phyloP scores from a whole-genome alignment of 2,888 invertebrate species.

The Stegana nigrithorax region DNA sequence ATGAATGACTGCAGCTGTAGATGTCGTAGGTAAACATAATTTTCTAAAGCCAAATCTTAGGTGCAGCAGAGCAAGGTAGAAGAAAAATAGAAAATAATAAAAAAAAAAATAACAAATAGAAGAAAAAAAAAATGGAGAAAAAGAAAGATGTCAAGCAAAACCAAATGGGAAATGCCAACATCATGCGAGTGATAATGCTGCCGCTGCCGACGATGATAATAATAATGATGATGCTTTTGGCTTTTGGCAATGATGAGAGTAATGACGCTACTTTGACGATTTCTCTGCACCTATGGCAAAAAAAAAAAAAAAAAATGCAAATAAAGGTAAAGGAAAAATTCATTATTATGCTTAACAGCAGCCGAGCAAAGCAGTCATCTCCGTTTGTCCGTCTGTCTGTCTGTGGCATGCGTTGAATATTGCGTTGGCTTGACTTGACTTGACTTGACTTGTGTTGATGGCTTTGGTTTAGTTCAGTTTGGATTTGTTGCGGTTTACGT shows the following conservation, averaged over 20 bases:
- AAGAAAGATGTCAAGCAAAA: constrained; percentile 4
- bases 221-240: not conserved
- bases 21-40: constrained; percentile 15
- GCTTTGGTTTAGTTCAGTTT: not conserved
- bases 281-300: not conserved
- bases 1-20: not conserved
- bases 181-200: not conserved
- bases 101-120: no score
- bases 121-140: no score
- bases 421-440: not conserved
- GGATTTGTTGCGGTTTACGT: no score
- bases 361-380: not conserved
- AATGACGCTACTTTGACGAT: no score
- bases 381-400: not conserved
- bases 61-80: no score
- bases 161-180: not conserved
- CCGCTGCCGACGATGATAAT: not conserved
- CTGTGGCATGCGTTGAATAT: not conserved
- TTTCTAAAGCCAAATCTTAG: constrained; percentile 10
- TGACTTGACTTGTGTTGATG: no score
- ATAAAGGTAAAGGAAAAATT: not conserved
- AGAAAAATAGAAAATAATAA: no score
- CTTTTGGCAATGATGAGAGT: not conserved
- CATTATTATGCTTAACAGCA: not conserved
- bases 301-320: no score